Percentiles rank a stretch among this genome's conserved stretches.
Evolutionary conservation across 1,140 invertebrate species (phyloP).

Genomic region (Drosophila kurseongensis): DNA sequence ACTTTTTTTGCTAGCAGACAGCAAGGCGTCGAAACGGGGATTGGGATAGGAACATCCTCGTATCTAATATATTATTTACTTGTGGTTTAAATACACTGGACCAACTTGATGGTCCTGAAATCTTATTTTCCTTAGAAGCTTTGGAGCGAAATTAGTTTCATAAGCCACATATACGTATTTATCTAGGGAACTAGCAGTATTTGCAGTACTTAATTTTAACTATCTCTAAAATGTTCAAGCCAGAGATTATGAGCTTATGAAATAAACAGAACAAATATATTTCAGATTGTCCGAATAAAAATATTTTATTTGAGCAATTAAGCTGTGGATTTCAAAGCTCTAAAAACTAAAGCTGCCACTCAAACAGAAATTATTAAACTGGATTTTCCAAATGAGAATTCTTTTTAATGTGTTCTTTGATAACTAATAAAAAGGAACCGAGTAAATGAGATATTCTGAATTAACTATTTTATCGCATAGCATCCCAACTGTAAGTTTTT

Average conservation of each 20-base stretch:
- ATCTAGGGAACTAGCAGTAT: background rate
- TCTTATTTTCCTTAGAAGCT: too few relatives aligned
- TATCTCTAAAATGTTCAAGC: too few relatives aligned
- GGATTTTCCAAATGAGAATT: too few relatives aligned
- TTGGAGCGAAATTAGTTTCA: background rate
- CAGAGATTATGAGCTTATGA: background rate
- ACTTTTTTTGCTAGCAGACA: slow-evolving; percentile 68
- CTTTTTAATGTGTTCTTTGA: too few relatives aligned
- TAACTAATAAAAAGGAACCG: too few relatives aligned
- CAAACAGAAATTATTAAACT: background rate
- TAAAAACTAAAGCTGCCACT: background rate
- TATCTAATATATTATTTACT: background rate
- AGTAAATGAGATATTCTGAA: too few relatives aligned
- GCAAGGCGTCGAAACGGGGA: slow-evolving; percentile 55
- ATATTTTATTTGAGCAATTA: background rate
- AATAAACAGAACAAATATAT: background rate
- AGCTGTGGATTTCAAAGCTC: background rate
- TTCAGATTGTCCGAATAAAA: background rate
- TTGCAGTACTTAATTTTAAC: too few relatives aligned
- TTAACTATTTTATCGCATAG: background rate
- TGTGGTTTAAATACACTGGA: background rate
- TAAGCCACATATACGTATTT: background rate
- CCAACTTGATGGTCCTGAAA: background rate
- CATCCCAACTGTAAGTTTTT: slow-evolving; percentile 27
- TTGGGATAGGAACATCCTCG: slow-evolving; percentile 12